Evolutionary conservation across 2,888 invertebrate species (phyloP), one percentile per base, ranked within the genome.

Genomic region (Eucera pruinosa): DNA sequence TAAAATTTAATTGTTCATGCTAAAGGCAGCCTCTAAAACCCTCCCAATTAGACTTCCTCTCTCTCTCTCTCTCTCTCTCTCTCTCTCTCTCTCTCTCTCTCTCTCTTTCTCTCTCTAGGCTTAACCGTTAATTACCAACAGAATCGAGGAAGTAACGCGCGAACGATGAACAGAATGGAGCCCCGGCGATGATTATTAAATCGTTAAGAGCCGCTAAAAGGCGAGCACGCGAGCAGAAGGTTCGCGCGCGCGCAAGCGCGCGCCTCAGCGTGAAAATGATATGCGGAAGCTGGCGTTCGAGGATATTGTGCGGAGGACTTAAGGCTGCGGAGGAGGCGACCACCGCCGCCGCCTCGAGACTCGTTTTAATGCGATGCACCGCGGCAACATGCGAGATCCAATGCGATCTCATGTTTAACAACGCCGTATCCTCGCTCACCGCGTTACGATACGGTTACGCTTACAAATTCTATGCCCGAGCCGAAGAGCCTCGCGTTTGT

Each of bases 341-440:
- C 62, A 48, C 43, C 23, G 15, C 57, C 64, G 43, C 57, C 61
- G 68, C 73, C 73, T 65, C 64, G 58, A 50, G 78, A 65, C 70
- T 54, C 71, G 81, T 71, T 76, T 75, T 75, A 82, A 82, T 82
- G 82, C 66, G 75, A 70, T 82, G 75, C 82, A 67, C 58, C 65
- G 81, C 81, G 68, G 64, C 23, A 67, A 77, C 75, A 74, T 62
- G 67, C 68, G 60, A 78, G 78, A 82, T 82, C 73, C 68, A 76
- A 76, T 64, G 82, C 76, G 76, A 82, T 82, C 82, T 82, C 80
- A 57, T 82, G 80, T 82, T 82, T 74, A 82, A 82, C 82, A 79
- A 82, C 76, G 65, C 61, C 61, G 43, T 57, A 62, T 58, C 66
- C 65, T 50, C 50, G 73, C 66, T 74, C 54, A 13, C 68, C 57